Evolutionary conservation across 1,140 invertebrate species (phyloP).

Genomic region (Zaprionus ornatus): DNA sequence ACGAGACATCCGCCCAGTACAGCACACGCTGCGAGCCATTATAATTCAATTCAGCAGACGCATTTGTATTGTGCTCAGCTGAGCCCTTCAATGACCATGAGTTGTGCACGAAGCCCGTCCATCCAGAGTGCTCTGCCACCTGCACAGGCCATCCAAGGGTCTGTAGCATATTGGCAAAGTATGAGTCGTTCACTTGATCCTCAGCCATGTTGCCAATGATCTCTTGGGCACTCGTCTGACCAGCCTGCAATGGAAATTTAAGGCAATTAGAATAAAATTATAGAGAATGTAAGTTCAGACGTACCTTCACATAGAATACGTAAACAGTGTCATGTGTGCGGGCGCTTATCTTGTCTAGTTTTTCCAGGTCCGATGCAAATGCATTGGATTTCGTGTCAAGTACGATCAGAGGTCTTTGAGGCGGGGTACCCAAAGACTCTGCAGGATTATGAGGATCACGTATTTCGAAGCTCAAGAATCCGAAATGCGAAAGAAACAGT

Average conservation of each 20-base stretch:
- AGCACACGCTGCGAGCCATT: slow-evolving; percentile 89
- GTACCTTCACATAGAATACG: slow-evolving; percentile 96
- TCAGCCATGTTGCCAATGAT: slow-evolving; percentile 93
- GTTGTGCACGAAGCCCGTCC: slow-evolving; percentile 94
- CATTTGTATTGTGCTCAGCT: slow-evolving; percentile 38
- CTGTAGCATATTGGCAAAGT: slow-evolving; percentile 92
- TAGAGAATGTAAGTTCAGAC: slow-evolving; percentile 63
- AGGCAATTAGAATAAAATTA: slow-evolving; percentile 84
- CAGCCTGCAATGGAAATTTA: slow-evolving; percentile 95
- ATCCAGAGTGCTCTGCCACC: slow-evolving; percentile 92
- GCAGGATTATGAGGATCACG: slow-evolving; percentile 85
- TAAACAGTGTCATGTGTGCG: slow-evolving; percentile 96
- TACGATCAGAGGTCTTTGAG: slow-evolving; percentile 88
- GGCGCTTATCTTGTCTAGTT: slow-evolving; percentile 91
- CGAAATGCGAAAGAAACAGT: slow-evolving; percentile 97
- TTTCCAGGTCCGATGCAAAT: slow-evolving; percentile 90
- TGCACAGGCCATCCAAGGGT: slow-evolving; percentile 95
- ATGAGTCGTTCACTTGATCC: slow-evolving; percentile 83
- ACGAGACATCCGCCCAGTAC: slow-evolving; percentile 98
- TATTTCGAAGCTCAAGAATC: slow-evolving; percentile 92
- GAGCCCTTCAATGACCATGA: slow-evolving; percentile 88
- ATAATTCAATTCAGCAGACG: slow-evolving; percentile 53
- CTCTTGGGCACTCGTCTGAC: slow-evolving; percentile 88
- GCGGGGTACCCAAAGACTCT: slow-evolving; percentile 75
- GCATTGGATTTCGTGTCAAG: slow-evolving; percentile 90